Percentiles rank a stretch among this genome's conserved stretches.
These are phyloP conservation scores for Nibea albiflora DNA, from an alignment of 2,113 vertebrate species.

Conservation along the genomic window DNA sequence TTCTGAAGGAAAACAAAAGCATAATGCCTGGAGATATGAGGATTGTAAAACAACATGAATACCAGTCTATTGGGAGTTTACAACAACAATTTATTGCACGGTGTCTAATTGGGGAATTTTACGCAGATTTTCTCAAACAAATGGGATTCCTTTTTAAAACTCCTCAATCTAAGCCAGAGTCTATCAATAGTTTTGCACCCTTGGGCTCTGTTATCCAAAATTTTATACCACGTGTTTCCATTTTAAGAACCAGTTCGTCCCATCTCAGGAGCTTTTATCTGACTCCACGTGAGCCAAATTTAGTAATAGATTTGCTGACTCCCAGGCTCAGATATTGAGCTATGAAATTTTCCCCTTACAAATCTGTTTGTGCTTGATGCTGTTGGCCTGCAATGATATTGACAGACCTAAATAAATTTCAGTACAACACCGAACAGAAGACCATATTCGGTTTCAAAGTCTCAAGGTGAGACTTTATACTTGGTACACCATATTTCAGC, in stretches of 20 bases:
- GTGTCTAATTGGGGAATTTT: conserved; percentile 22
- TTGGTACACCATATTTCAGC: not conserved
- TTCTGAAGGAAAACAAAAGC: conserved; percentile 58
- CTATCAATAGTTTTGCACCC: conserved; percentile 2
- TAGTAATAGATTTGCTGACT: conserved; percentile 36
- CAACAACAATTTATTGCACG: conserved; percentile 31
- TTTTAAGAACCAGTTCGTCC: conserved; percentile 28
- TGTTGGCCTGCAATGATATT: conserved; percentile 37
- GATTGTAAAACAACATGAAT: conserved; percentile 32
- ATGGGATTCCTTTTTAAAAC: conserved; percentile 14
- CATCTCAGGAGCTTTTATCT: conserved; percentile 32
- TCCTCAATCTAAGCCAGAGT: not conserved
- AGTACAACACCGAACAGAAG: conserved; percentile 17
- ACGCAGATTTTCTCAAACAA: conserved; percentile 22
- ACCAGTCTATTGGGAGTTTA: conserved; percentile 25
- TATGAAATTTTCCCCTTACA: conserved; percentile 28
- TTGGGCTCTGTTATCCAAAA: not conserved
- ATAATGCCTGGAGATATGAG: conserved; percentile 30
- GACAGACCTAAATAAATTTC: conserved; percentile 41
- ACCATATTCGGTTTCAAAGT: not conserved
- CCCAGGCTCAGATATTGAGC: conserved; percentile 36
- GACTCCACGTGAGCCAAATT: conserved; percentile 34
- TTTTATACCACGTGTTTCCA: conserved; percentile 8
- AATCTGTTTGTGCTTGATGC: conserved; percentile 43
- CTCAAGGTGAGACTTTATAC: conserved; percentile 42